Evolutionary conservation across 2,888 invertebrate species (phyloP).

Genomic region (Notodonta ziczac): DNA sequence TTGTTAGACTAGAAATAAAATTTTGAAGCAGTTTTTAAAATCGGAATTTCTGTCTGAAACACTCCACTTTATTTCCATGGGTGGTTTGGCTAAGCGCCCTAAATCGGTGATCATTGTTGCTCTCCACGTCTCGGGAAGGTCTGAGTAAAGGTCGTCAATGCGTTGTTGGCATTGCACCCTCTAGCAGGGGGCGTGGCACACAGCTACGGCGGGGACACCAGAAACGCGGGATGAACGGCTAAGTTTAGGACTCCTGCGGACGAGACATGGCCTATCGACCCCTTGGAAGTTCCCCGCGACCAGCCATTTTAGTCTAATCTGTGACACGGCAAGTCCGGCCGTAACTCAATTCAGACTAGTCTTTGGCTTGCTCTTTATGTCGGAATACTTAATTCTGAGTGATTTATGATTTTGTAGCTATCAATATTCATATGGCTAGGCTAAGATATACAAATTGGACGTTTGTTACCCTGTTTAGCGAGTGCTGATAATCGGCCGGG

Average conservation of each 20-base stretch:
- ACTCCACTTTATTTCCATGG: background rate
- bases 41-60: no score
- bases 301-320: slow-evolving; percentile 89
- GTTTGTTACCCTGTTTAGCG: slow-evolving; percentile 48
- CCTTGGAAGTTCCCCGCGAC: slow-evolving; percentile 87
- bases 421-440: background rate
- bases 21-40: no score
- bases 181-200: slow-evolving; percentile 87
- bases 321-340: slow-evolving; percentile 78
- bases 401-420: slow-evolving; percentile 23
- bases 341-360: slow-evolving; percentile 94
- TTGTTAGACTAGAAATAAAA: background rate
- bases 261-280: slow-evolving; percentile 70
- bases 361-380: slow-evolving; percentile 83
- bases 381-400: slow-evolving; percentile 58
- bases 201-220: slow-evolving; percentile 87
- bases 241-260: slow-evolving; percentile 79
- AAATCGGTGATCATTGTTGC: slow-evolving; percentile 53
- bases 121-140: slow-evolving; percentile 89
- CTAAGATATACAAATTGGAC: background rate
- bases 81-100: background rate
- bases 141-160: slow-evolving; percentile 86
- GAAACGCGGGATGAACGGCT: slow-evolving; percentile 82
- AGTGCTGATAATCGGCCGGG: slow-evolving; percentile 76
- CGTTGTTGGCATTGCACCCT: slow-evolving; percentile 56